These are phyloP conservation scores for Dipus sagitta DNA, from an alignment of 2,797 vertebrate species.

Conservation along the genomic window DNA sequence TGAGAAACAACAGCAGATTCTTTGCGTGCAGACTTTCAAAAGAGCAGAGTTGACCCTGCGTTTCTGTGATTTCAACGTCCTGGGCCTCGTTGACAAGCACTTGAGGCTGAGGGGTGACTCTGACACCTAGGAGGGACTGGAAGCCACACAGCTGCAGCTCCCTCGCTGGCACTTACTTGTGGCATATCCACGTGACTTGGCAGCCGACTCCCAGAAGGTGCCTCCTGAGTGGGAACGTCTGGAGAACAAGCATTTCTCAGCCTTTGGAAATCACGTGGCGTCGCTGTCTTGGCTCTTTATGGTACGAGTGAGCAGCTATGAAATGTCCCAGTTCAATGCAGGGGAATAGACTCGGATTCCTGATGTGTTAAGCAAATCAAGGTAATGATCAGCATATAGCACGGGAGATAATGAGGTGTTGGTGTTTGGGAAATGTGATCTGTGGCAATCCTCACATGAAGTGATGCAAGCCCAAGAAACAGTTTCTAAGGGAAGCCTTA, in stretches of 20 bases:
- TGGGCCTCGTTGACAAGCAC: background rate
- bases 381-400: background rate
- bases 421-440: conserved; percentile 18
- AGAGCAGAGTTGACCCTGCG: background rate
- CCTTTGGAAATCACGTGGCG: background rate
- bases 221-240: background rate
- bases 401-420: background rate
- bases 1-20: background rate
- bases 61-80: background rate
- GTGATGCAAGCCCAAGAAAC: background rate
- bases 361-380: background rate
- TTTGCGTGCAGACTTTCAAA: background rate
- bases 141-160: background rate
- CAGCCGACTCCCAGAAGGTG: background rate
- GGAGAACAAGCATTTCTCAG: background rate
- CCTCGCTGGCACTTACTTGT: background rate
- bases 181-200: background rate
- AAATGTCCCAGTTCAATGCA: background rate
- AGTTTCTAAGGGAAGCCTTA: background rate
- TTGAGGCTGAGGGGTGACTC: background rate
- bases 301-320: background rate
- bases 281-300: background rate
- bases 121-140: background rate
- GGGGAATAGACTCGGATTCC: background rate
- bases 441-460: background rate